phyloP scores from a whole-genome alignment of 2,888 invertebrate genomes.

The Phragmatobia fuliginosa region DNA sequence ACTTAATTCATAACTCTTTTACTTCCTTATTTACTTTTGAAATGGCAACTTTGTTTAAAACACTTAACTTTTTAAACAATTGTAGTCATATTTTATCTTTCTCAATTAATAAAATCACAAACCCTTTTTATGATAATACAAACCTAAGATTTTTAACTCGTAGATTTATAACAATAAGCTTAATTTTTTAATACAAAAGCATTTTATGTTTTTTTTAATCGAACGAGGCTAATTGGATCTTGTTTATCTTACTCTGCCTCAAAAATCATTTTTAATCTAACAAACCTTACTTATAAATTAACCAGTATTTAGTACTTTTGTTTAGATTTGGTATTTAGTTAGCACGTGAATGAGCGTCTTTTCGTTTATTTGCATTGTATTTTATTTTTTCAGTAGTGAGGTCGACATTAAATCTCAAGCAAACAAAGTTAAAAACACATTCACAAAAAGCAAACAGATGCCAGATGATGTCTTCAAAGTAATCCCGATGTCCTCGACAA shows the following conservation, averaged over 20 bases:
- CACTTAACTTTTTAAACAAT: too few relatives aligned
- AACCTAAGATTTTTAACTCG: not conserved
- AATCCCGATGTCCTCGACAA: constrained; percentile 15
- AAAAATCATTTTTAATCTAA: not conserved
- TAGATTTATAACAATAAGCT: not conserved
- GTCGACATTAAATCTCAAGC: not conserved
- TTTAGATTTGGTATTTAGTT: too few relatives aligned
- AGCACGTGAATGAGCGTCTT: too few relatives aligned
- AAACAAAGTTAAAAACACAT: not conserved
- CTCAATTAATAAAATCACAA: too few relatives aligned
- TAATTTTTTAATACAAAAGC: not conserved
- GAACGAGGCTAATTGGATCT: not conserved
- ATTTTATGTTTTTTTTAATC: not conserved
- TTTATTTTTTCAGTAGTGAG: constrained; percentile 7
- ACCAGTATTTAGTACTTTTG: not conserved
- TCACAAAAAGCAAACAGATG: constrained; percentile 3
- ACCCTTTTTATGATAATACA: too few relatives aligned
- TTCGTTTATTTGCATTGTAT: not conserved
- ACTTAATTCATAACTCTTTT: too few relatives aligned
- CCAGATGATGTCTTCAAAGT: constrained; percentile 13
- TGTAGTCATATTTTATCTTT: too few relatives aligned
- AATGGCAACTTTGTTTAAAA: too few relatives aligned
- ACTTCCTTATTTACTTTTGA: too few relatives aligned
- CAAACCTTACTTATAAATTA: not conserved
- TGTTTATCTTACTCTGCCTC: too few relatives aligned